Percentiles rank a stretch among this genome's conserved stretches.
These are phyloP conservation scores for Diogma glabrata DNA, from an alignment of 2,888 invertebrate species.

Conservation along the genomic window DNA sequence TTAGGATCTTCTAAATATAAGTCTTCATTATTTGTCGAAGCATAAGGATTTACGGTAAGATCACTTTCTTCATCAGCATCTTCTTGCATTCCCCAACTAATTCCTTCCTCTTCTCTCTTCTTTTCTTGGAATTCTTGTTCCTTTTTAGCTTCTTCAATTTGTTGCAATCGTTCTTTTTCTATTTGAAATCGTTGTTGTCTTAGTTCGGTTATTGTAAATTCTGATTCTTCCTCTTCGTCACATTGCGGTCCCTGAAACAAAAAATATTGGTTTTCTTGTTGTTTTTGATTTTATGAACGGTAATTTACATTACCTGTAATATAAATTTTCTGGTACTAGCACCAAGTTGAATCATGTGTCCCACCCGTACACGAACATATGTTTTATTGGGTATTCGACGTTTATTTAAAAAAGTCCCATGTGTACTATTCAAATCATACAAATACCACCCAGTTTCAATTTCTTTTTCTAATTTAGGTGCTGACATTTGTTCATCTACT, in stretches of 20 bases:
- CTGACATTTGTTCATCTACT: too few relatives aligned
- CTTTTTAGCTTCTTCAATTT: conserved; percentile 34
- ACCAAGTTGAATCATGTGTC: conserved; percentile 88
- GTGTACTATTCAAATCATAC: conserved; percentile 86
- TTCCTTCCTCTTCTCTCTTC: conserved; percentile 53
- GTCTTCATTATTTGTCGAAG: conserved; percentile 72
- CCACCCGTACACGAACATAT: conserved; percentile 70
- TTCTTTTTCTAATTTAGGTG: conserved; percentile 15
- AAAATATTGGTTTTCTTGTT: too few relatives aligned
- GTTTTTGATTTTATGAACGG: too few relatives aligned
- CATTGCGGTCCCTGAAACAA: conserved; percentile 76
- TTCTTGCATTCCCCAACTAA: conserved; percentile 90
- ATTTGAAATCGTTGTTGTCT: conserved; percentile 40
- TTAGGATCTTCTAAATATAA: conserved; percentile 90
- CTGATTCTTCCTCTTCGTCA: conserved; percentile 79
- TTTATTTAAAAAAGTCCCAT: conserved; percentile 89
- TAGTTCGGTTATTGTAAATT: conserved; percentile 63
- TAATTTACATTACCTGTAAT: too few relatives aligned
- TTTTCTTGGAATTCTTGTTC: conserved; percentile 31
- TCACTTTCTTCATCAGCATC: conserved; percentile 82
- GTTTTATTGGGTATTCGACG: conserved; percentile 57
- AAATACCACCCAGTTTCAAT: conserved; percentile 96
- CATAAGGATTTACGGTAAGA: conserved; percentile 71
- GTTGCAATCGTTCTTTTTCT: conserved; percentile 27
- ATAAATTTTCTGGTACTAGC: conserved; percentile 75